A percentile compares a stretch with the other conserved stretches of the same genome.
Evolutionary conservation across 2,888 invertebrate genomes (phyloP).

Genomic region (Apodemia mormo): DNA sequence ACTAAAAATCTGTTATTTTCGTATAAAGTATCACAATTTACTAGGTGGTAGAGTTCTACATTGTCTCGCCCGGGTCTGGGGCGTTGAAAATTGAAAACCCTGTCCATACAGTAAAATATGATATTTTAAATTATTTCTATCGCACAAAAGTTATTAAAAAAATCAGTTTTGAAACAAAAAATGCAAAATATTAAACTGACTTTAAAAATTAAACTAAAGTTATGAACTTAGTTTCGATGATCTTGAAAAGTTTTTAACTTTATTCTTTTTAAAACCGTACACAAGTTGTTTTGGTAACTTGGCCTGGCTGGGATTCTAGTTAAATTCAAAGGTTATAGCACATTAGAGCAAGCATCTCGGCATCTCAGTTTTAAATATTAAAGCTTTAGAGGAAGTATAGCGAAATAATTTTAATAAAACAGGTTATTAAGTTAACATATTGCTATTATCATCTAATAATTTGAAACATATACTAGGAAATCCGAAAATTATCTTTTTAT

Average conservation of each 20-base stretch:
- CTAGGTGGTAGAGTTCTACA: too few species aligned
- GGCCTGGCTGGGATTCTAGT: constrained; percentile 14
- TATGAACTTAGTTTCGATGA: not conserved
- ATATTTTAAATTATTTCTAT: too few species aligned
- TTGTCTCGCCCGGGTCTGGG: too few species aligned
- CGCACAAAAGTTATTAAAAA: too few species aligned
- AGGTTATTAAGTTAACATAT: not conserved
- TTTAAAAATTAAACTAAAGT: not conserved
- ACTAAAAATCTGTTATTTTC: too few species aligned
- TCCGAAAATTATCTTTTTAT: too few species aligned
- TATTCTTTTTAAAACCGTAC: not conserved
- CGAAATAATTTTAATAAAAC: not conserved
- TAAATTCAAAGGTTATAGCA: constrained; percentile 51
- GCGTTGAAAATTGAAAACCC: too few species aligned
- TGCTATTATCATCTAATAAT: not conserved
- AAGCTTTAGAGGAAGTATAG: constrained; percentile 42
- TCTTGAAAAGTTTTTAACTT: not conserved
- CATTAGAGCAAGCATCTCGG: constrained; percentile 66
- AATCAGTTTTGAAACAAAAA: too few species aligned
- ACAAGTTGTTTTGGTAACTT: constrained; percentile 18
- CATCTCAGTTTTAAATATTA: constrained; percentile 68
- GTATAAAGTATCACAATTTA: too few species aligned
- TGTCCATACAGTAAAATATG: too few species aligned
- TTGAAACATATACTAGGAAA: too few species aligned
- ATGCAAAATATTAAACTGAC: not conserved